Conservation (phyloP, 2,113 vertebrate genomes). For the Lophius piscatorius region DNA sequence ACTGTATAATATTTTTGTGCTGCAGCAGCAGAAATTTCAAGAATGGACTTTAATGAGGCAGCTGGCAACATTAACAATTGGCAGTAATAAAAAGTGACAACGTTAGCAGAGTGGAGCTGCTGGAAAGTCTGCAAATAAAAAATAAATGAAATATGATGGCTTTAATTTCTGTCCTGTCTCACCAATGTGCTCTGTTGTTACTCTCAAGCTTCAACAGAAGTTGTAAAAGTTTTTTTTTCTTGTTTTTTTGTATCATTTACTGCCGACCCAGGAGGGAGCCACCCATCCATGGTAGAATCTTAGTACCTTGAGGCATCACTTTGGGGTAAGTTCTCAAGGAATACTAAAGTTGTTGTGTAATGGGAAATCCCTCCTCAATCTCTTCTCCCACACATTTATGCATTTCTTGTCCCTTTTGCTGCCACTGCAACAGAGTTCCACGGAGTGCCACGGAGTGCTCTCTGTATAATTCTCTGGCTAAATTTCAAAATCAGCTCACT, state of each 20-base stretch:
- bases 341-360: slow-evolving; percentile 36
- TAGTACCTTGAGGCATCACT: slow-evolving; percentile 56
- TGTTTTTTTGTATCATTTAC: slow-evolving; percentile 23
- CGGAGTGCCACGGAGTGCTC: background rate
- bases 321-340: slow-evolving; percentile 50
- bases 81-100: slow-evolving; percentile 61
- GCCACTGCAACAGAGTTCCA: slow-evolving; percentile 3
- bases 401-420: slow-evolving; percentile 23
- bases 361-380: slow-evolving; percentile 27
- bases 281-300: slow-evolving; percentile 46
- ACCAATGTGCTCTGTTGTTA: slow-evolving; percentile 12
- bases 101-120: slow-evolving; percentile 46
- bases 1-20: slow-evolving; percentile 27
- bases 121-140: slow-evolving; percentile 29
- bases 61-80: slow-evolving; percentile 42
- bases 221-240: slow-evolving; percentile 15
- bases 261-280: slow-evolving; percentile 24
- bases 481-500: slow-evolving; percentile 31
- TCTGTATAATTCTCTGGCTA: slow-evolving; percentile 38
- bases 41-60: slow-evolving; percentile 31
- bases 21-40: slow-evolving; percentile 22
- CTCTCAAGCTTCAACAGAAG: slow-evolving; percentile 30
- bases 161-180: slow-evolving; percentile 22
- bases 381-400: slow-evolving; percentile 28
- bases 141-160: slow-evolving; percentile 34